Base-by-base conservation (phyloP, 2,113 vertebrate species). In the Oncorhynchus clarkii region DNA sequence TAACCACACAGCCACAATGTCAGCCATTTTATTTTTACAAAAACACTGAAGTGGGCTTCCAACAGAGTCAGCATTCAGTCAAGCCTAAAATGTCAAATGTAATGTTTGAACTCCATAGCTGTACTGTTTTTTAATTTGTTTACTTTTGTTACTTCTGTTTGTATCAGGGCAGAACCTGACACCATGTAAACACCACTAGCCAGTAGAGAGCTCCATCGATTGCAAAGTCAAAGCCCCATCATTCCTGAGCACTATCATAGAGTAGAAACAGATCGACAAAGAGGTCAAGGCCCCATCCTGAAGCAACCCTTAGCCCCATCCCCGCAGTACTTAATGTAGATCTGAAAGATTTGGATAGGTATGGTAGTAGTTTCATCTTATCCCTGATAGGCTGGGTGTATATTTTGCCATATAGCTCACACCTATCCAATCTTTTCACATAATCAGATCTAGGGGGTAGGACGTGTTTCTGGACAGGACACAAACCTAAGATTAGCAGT, bases 121-220 rank as follows among this genome's bases (percentile, higher is more conserved):
- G 24, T 70, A 57, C 22, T 34, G 31, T 34, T 34, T 34, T 31
- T 62, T 31, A 48, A 54, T 70, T 34, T 8, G 34, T 34, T 34
- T 34, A 34, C 6, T 34, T 34, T 29, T 22, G 20, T 31, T 51
- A 27, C 20, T 48, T 72, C 34, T 60, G 8, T 71, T 71, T 57
- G 71, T 20, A 29, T 59, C 45, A 60, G n/a, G n/a, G 29, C 77
- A 24, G 48, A 66, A 72, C 22, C 59, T 24, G 59, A 81, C 51
- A 79, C 26, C 29, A 20, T 0, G 65, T 72, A 62, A 70, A 76
- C 60, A 64, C 51, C 65, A n/a, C 0, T 16, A 45, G 64, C 24
- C 29, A 1, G 74, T 68, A 3, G 24, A 67, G 72, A 77, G 83
- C 59, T 73, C 34, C 27, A 80, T 80, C 12, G 70, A 85, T 82